phyloP scores from a whole-genome alignment of 1,140 invertebrate genomes.

The Papilio aristodemus region DNA sequence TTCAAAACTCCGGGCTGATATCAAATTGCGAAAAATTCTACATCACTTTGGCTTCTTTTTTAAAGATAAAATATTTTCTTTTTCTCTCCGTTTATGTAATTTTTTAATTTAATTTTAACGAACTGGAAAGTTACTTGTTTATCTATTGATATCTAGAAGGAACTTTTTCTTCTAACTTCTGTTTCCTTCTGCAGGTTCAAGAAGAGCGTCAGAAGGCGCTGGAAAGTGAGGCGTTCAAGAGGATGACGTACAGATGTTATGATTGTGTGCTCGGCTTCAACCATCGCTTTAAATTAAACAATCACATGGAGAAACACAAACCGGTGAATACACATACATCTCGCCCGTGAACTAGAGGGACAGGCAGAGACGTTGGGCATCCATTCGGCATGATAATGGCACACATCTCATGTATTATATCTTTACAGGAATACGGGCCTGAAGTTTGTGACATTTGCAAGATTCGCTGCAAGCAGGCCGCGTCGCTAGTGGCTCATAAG shows the following conservation, averaged over 20 bases:
- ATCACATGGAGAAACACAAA: constrained; percentile 64
- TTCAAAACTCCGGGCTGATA: no score
- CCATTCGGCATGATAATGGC: no score
- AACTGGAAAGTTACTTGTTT: no score
- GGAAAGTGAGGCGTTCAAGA: constrained; percentile 43
- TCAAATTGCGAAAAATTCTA: no score
- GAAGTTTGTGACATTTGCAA: constrained; percentile 48
- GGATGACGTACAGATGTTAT: constrained; percentile 52
- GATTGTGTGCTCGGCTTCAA: constrained; percentile 64
- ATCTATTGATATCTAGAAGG: no score
- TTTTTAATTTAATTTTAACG: no score
- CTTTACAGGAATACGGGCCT: constrained; percentile 40
- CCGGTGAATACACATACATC: constrained; percentile 40
- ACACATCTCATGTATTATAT: background rate
- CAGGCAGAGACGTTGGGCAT: no score
- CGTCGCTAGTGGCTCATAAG: constrained; percentile 50
- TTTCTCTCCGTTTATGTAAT: no score
- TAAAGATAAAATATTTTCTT: no score
- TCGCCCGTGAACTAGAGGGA: background rate
- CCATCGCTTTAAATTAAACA: constrained; percentile 57
- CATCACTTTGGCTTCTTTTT: no score
- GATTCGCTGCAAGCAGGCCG: constrained; percentile 47
- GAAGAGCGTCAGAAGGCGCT: constrained; percentile 45
- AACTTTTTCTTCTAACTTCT: background rate
- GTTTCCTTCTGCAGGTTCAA: constrained; percentile 45